Conservation (phyloP, 2,888 invertebrate genomes). For the Dolichomitus sp. region DNA sequence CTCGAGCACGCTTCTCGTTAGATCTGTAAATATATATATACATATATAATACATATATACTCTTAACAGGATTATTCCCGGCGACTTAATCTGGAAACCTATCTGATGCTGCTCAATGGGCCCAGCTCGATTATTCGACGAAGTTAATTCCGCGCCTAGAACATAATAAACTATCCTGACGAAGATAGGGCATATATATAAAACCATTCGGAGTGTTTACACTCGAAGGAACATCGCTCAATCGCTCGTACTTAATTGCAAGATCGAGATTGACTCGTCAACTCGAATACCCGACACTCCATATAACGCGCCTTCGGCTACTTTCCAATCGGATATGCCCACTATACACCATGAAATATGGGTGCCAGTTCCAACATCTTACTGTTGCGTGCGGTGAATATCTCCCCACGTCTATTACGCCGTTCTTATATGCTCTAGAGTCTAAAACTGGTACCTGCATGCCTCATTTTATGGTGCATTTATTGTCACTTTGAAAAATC, state of each 20-base stretch:
- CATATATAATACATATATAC: neutral
- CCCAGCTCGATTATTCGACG: slow-evolving; percentile 20
- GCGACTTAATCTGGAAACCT: slow-evolving; percentile 21
- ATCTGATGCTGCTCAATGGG: slow-evolving; percentile 7
- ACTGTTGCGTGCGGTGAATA: slow-evolving; percentile 41
- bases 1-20: slow-evolving; percentile 17
- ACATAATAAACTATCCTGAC: slow-evolving; percentile 9
- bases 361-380: slow-evolving; percentile 53
- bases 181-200: slow-evolving; percentile 13
- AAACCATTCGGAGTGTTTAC: slow-evolving; percentile 21
- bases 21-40: neutral
- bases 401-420: slow-evolving; percentile 40
- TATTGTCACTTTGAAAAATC: slow-evolving; percentile 1
- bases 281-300: slow-evolving; percentile 38
- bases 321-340: slow-evolving; percentile 63
- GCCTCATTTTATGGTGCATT: neutral
- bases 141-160: slow-evolving; percentile 28
- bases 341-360: slow-evolving; percentile 55
- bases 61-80: slow-evolving; percentile 29
- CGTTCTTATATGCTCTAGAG: neutral
- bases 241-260: slow-evolving; percentile 60
- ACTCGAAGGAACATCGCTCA: slow-evolving; percentile 51
- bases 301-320: slow-evolving; percentile 54
- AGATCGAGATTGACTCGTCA: slow-evolving; percentile 66
- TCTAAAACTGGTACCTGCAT: neutral